Conservation (phyloP, 2,113 vertebrate genomes). For the Myocastor coypus region DNA sequence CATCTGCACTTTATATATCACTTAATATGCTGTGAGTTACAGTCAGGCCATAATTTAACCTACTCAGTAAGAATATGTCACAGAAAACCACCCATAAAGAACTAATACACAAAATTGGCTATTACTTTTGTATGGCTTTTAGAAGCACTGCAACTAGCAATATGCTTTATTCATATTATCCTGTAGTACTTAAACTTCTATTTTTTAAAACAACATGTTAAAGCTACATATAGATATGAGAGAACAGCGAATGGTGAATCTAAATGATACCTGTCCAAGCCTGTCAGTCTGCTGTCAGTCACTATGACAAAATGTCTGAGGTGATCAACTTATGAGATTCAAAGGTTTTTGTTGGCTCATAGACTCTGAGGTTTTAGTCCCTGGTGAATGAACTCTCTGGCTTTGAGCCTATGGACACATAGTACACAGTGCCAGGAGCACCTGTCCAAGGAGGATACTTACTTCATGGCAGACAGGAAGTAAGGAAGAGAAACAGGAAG, state of each 20-base stretch:
- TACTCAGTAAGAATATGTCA: neutral
- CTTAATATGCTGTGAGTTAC: neutral
- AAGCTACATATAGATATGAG: neutral
- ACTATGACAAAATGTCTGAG: neutral
- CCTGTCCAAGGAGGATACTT: neutral
- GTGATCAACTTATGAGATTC: neutral
- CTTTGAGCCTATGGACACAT: neutral
- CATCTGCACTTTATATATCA: neutral
- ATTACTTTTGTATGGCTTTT: neutral
- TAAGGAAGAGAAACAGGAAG: neutral
- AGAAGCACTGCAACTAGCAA: neutral
- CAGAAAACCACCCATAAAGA: neutral
- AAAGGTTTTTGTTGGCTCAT: neutral
- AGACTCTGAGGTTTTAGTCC: too few species aligned
- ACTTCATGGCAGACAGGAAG: neutral
- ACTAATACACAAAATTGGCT: neutral
- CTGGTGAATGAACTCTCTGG: too few species aligned
- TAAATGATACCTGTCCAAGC: neutral
- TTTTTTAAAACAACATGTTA: neutral
- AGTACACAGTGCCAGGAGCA: neutral
- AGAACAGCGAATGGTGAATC: neutral
- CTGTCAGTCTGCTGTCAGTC: neutral
- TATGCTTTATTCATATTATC: neutral
- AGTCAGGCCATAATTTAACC: neutral
- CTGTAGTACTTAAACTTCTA: neutral